Percentiles rank a stretch among this genome's conserved stretches.
These are phyloP conservation scores for Pelobates cultripes DNA, from an alignment of 2,797 vertebrate species.

Conservation along the genomic window DNA sequence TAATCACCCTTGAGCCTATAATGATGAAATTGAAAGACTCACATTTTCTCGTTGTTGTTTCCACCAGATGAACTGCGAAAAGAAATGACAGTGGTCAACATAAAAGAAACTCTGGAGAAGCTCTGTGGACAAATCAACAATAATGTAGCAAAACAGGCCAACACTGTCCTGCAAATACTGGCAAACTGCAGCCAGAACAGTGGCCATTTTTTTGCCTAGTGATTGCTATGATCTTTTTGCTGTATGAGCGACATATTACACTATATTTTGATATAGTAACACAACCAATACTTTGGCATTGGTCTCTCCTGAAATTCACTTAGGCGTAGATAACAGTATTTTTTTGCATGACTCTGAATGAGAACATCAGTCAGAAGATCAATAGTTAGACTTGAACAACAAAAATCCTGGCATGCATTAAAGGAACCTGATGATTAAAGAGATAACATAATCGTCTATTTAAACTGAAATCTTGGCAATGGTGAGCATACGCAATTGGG, in stretches of 20 bases:
- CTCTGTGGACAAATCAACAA: constrained; percentile 76
- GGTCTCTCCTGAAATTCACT: neutral
- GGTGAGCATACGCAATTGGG: too few relatives aligned
- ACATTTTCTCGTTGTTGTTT: constrained; percentile 7
- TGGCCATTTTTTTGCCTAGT: constrained; percentile 33
- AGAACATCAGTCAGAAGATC: neutral
- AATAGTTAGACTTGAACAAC: neutral
- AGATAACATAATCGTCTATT: neutral
- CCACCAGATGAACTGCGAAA: constrained; percentile 76
- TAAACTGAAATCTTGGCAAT: too few relatives aligned
- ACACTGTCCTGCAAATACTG: constrained; percentile 72
- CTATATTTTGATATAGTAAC: too few relatives aligned
- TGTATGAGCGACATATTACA: too few relatives aligned
- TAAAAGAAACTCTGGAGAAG: constrained; percentile 77
- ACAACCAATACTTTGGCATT: neutral
- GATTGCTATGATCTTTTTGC: too few relatives aligned
- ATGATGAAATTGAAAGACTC: too few relatives aligned
- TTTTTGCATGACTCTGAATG: neutral
- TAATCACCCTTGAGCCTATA: too few relatives aligned
- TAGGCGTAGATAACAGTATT: neutral
- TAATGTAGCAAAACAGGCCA: constrained; percentile 79
- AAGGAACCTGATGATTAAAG: neutral
- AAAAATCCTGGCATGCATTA: neutral
- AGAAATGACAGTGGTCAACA: constrained; percentile 76
- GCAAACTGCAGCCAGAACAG: constrained; percentile 38